phyloP scores from a whole-genome alignment of 2,113 vertebrate species.

The Aix galericulata region DNA sequence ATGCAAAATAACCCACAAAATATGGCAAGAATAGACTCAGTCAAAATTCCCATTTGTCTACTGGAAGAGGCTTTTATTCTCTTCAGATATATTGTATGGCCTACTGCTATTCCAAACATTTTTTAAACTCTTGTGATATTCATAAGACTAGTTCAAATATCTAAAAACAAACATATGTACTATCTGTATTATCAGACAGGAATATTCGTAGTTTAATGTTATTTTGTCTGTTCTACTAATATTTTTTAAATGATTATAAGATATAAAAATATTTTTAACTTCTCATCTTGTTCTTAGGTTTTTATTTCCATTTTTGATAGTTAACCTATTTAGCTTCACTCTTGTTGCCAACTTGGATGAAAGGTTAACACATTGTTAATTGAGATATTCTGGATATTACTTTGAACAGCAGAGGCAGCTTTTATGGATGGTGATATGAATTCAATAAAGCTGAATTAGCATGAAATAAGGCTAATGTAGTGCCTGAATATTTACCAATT shows the following conservation, averaged over 20 bases:
- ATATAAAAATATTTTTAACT: not conserved
- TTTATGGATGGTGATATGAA: conserved; percentile 43
- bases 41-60: not conserved
- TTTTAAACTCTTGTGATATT: not conserved
- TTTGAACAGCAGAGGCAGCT: conserved; percentile 54
- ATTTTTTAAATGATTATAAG: not conserved
- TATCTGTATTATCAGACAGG: not conserved
- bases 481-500: conserved; percentile 30
- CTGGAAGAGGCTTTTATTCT: not conserved
- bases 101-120: not conserved
- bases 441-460: conserved; percentile 60
- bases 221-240: not conserved
- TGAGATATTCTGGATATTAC: conserved; percentile 50
- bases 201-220: not conserved
- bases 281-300: not conserved
- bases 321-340: conserved; percentile 39
- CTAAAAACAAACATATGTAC: not conserved
- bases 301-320: not conserved
- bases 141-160: not conserved
- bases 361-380: conserved; percentile 57
- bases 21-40: not conserved
- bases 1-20: not conserved
- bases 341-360: conserved; percentile 1
- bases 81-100: not conserved
- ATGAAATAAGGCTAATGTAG: conserved; percentile 62